Percentiles rank a stretch among this genome's conserved stretches.
Evolutionary conservation across 1,140 invertebrate species (phyloP).

Genomic region (Nylanderia fulva): DNA sequence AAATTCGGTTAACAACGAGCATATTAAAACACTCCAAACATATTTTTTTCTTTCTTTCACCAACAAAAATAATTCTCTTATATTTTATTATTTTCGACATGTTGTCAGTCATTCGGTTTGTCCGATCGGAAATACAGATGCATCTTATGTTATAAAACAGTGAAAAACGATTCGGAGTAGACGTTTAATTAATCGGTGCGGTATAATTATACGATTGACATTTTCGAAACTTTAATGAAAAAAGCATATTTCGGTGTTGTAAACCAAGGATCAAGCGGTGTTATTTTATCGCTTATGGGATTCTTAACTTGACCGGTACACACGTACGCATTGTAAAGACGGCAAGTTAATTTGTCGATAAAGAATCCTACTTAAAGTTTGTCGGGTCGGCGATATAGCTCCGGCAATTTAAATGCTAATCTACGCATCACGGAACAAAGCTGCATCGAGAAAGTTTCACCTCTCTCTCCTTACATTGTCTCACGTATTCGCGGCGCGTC

Average conservation of each 20-base stretch:
- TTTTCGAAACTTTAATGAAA: neutral
- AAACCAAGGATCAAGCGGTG: neutral
- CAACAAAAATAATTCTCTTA: neutral
- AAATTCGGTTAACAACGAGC: neutral
- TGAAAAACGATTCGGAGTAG: no score
- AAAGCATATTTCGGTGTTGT: neutral
- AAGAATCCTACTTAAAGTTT: constrained; percentile 49
- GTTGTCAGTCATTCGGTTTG: neutral
- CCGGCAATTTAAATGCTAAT: constrained; percentile 60
- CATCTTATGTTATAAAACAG: no score
- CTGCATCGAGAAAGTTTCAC: constrained; percentile 59
- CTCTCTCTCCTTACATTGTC: constrained; percentile 53
- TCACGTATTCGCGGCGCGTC: constrained; percentile 54
- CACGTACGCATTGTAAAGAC: constrained; percentile 21
- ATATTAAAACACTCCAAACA: neutral
- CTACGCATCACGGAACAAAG: constrained; percentile 61
- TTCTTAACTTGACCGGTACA: neutral
- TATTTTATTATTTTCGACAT: constrained; percentile 57
- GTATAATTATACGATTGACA: neutral
- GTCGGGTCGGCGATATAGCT: constrained; percentile 46
- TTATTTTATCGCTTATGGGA: constrained; percentile 8
- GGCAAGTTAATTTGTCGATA: constrained; percentile 30
- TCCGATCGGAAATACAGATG: neutral
- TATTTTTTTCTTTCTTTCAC: no score
- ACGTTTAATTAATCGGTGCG: neutral